Evolutionary conservation across 2,888 invertebrate species (phyloP).

Genomic region (Scaptomyza reducta): DNA sequence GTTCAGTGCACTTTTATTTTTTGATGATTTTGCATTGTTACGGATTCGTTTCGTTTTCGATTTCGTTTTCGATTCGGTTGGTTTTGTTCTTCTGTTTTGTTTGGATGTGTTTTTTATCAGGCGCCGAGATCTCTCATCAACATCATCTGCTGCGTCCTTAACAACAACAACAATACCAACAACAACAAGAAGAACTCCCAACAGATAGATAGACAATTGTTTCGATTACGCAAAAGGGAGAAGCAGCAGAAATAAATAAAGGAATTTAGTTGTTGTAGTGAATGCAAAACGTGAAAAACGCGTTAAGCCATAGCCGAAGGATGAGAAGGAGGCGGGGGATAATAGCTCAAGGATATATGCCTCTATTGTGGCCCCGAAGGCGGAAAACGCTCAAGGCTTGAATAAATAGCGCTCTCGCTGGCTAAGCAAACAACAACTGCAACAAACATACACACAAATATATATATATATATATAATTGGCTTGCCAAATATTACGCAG

Average conservation of each 20-base stretch:
- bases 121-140: slow-evolving; percentile 16
- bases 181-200: neutral
- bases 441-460: neutral
- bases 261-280: slow-evolving; percentile 1
- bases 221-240: slow-evolving; percentile 66
- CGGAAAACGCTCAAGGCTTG: slow-evolving; percentile 52
- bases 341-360: slow-evolving; percentile 77
- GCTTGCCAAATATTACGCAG: slow-evolving; percentile 76
- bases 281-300: slow-evolving; percentile 56
- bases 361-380: slow-evolving; percentile 58
- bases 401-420: slow-evolving; percentile 69
- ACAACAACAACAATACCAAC: slow-evolving; percentile 10
- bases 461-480: slow-evolving; percentile 50
- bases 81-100: slow-evolving; percentile 21
- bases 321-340: slow-evolving; percentile 39
- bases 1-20: slow-evolving; percentile 51
- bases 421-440: slow-evolving; percentile 68
- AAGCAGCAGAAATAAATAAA: neutral
- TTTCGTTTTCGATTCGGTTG: slow-evolving; percentile 20
- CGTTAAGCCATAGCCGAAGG: slow-evolving; percentile 37
- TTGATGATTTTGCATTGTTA: slow-evolving; percentile 14
- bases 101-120: slow-evolving; percentile 43
- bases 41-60: slow-evolving; percentile 29
- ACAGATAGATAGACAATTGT: slow-evolving; percentile 54
- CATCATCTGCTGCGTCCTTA: slow-evolving; percentile 42